Conservation (phyloP, 1,140 invertebrate species). For the Microvelia longipes region DNA sequence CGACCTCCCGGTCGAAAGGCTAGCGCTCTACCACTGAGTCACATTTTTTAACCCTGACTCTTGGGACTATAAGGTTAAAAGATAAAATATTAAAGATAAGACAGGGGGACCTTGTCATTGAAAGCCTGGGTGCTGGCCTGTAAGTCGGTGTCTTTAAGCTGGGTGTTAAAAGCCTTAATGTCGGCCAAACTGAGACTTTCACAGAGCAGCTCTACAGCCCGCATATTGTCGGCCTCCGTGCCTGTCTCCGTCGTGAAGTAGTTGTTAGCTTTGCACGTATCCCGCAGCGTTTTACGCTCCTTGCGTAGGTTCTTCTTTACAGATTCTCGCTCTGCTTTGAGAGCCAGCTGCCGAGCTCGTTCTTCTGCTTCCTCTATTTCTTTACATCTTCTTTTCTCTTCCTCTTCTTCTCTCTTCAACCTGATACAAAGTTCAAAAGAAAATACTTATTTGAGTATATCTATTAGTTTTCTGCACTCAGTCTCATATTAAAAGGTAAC, state of each 20-base stretch:
- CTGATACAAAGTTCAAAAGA: too few relatives aligned
- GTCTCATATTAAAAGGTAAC: too few relatives aligned
- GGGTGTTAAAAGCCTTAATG: conserved; percentile 60
- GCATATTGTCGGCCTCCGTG: conserved; percentile 67
- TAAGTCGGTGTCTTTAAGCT: conserved; percentile 45
- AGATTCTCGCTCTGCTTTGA: conserved; percentile 73
- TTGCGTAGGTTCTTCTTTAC: conserved; percentile 69
- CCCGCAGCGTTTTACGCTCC: conserved; percentile 69
- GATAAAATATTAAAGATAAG: too few relatives aligned
- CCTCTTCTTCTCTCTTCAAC: conserved; percentile 48
- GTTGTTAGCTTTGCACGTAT: conserved; percentile 71
- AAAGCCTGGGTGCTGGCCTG: too few relatives aligned
- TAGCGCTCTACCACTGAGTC: too few relatives aligned
- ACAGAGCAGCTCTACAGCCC: conserved; percentile 77
- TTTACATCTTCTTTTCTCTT: conserved; percentile 49
- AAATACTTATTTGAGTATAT: too few relatives aligned
- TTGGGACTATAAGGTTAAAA: too few relatives aligned
- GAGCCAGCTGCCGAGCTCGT: conserved; percentile 57
- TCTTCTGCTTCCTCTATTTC: conserved; percentile 69
- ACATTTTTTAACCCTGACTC: too few relatives aligned
- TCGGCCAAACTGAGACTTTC: conserved; percentile 43
- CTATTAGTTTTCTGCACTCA: too few relatives aligned
- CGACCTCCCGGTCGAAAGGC: too few relatives aligned
- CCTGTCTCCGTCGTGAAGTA: conserved; percentile 62
- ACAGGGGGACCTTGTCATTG: too few relatives aligned